Evolutionary conservation across 1,140 invertebrate species (phyloP).

Genomic region (Drusus annulatus): DNA sequence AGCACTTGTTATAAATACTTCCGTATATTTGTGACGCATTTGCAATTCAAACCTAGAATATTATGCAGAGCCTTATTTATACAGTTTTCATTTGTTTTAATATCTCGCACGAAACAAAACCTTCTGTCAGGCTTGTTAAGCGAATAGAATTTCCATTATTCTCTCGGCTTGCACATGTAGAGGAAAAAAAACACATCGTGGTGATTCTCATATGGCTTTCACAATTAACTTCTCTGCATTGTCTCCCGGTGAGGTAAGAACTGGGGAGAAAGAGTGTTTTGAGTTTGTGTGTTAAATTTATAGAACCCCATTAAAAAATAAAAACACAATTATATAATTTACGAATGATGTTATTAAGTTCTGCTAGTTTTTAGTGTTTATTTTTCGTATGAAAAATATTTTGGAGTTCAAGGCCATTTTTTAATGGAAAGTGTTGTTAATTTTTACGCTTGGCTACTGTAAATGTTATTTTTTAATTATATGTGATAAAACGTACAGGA

Average conservation of each 20-base stretch:
- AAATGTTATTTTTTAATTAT: no score
- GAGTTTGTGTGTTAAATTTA: no score
- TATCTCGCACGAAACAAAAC: conserved; percentile 23
- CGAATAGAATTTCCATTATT: conserved; percentile 37
- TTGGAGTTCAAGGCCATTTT: no score
- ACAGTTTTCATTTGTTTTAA: conserved; percentile 32
- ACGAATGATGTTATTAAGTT: no score
- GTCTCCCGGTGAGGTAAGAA: not conserved
- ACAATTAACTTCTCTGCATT: conserved; percentile 42
- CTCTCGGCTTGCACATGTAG: conserved; percentile 34
- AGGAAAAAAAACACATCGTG: conserved; percentile 19
- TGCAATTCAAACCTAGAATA: not conserved
- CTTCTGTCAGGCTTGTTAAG: conserved; percentile 28
- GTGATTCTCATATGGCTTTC: conserved; percentile 23
- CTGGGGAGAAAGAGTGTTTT: no score
- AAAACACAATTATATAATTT: no score
- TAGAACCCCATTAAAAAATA: no score
- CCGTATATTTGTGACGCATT: not conserved
- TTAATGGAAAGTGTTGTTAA: no score
- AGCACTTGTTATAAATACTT: not conserved
- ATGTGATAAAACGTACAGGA: no score
- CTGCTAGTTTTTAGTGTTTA: no score
- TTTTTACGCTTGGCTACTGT: no score
- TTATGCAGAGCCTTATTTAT: not conserved
- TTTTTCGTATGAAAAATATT: no score